These are phyloP conservation scores for Gortyna flavago DNA, from an alignment of 2,888 invertebrate species.

Conservation along the genomic window DNA sequence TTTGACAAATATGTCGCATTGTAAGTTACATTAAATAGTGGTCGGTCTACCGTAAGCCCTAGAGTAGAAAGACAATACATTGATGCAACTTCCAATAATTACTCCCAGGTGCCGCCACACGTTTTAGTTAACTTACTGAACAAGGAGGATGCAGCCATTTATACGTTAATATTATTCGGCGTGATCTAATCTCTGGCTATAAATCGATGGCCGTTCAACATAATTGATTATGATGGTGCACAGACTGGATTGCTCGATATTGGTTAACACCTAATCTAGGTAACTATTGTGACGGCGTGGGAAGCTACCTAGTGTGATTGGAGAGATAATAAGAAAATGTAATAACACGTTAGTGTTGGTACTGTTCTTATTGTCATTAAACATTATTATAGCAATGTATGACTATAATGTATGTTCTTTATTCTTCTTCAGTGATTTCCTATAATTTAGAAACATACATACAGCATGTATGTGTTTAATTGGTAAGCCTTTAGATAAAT, in stretches of 20 bases:
- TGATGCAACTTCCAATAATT: slow-evolving; percentile 4
- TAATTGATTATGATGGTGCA: slow-evolving; percentile 77
- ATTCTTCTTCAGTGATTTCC: too few species aligned
- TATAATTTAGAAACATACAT: too few species aligned
- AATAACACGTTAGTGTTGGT: background rate
- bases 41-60: background rate
- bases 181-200: slow-evolving; percentile 62
- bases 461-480: too few species aligned
- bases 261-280: slow-evolving; percentile 73
- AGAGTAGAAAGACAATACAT: background rate
- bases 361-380: background rate
- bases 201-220: slow-evolving; percentile 68
- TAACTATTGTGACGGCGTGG: slow-evolving; percentile 51
- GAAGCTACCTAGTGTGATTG: slow-evolving; percentile 51
- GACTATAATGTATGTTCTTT: background rate
- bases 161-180: slow-evolving; percentile 57
- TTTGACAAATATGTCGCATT: background rate
- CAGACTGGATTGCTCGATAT: slow-evolving; percentile 72
- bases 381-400: background rate
- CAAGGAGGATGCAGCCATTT: slow-evolving; percentile 29
- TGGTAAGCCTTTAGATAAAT: too few species aligned
- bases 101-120: background rate
- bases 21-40: background rate
- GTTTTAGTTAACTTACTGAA: slow-evolving; percentile 8
- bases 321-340: slow-evolving; percentile 1